These are phyloP conservation scores for Amblyopsis rosae DNA, from an alignment of 2,113 vertebrate species.

Conservation along the genomic window DNA sequence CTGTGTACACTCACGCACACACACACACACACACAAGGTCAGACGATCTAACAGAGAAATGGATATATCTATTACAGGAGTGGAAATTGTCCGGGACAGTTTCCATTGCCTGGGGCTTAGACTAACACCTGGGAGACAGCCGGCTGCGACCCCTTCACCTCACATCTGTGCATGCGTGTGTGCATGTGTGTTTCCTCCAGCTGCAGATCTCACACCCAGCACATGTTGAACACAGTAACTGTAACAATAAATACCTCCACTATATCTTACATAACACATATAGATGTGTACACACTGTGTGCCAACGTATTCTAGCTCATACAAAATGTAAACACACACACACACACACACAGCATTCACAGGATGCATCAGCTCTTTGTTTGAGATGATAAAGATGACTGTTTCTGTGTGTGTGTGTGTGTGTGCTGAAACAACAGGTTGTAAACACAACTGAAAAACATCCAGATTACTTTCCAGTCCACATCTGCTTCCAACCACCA, in stretches of 20 bases:
- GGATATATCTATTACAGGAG: slow-evolving; percentile 14
- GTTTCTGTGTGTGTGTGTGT: too few species aligned
- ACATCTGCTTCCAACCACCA: too few species aligned
- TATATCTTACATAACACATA: background rate
- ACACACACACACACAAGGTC: background rate
- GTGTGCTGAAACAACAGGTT: too few species aligned
- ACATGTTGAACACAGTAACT: slow-evolving; percentile 28
- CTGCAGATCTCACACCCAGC: slow-evolving; percentile 29
- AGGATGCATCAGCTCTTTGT: too few species aligned
- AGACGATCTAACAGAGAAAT: slow-evolving; percentile 3
- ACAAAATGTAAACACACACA: too few species aligned
- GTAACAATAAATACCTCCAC: too few species aligned
- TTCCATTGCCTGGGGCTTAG: slow-evolving; percentile 20
- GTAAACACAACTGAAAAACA: too few species aligned
- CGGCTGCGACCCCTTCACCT: slow-evolving; percentile 21
- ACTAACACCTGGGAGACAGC: slow-evolving; percentile 1
- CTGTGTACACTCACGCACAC: background rate
- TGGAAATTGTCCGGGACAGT: slow-evolving; percentile 37
- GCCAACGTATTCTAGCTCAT: background rate
- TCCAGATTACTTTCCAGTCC: too few species aligned
- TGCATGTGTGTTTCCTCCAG: slow-evolving; percentile 19
- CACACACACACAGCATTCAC: too few species aligned
- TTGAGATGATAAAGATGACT: too few species aligned
- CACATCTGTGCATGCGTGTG: slow-evolving; percentile 8
- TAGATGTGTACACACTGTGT: background rate